Percentiles rank a stretch among this genome's conserved stretches.
Evolutionary conservation across 2,888 invertebrate genomes (phyloP).

Genomic region (Chaetogeoica ovagalla): DNA sequence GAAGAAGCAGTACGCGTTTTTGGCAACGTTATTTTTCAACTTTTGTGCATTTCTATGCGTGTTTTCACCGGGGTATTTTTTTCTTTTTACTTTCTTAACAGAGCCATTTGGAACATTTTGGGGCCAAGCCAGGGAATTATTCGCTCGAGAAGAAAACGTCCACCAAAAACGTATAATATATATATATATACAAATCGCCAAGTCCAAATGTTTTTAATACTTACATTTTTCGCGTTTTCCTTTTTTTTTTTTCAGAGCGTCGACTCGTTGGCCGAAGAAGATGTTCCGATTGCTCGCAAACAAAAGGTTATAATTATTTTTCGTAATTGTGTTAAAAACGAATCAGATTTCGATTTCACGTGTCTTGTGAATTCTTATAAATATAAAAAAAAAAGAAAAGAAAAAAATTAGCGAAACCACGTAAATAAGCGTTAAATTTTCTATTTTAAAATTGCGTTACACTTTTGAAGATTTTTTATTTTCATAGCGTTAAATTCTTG

Average conservation of each 20-base stretch:
- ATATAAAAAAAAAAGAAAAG: no score
- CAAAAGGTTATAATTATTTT: constrained; percentile 22
- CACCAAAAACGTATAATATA: constrained; percentile 35
- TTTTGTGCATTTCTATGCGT: neutral
- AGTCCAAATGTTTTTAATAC: neutral
- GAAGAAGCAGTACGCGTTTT: constrained; percentile 70
- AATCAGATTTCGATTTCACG: no score
- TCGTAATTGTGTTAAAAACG: neutral
- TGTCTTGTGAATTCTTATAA: no score
- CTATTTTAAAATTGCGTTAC: no score
- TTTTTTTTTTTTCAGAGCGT: constrained; percentile 14
- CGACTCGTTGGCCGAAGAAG: constrained; percentile 23
- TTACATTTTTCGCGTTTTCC: neutral
- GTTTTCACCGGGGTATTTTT: neutral
- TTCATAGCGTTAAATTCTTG: no score
- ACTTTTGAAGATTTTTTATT: no score
- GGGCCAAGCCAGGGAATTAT: constrained; percentile 48
- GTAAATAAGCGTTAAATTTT: no score
- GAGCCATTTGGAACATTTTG: constrained; percentile 51
- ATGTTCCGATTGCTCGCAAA: constrained; percentile 1
- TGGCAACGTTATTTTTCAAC: constrained; percentile 38
- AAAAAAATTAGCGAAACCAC: no score
- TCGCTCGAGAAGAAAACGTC: constrained; percentile 41
- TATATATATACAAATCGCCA: neutral
- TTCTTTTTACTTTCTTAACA: constrained; percentile 11